These are phyloP conservation scores for Sphenopsis melanotis DNA, from an alignment of 2,797 vertebrate species.

Conservation along the genomic window DNA sequence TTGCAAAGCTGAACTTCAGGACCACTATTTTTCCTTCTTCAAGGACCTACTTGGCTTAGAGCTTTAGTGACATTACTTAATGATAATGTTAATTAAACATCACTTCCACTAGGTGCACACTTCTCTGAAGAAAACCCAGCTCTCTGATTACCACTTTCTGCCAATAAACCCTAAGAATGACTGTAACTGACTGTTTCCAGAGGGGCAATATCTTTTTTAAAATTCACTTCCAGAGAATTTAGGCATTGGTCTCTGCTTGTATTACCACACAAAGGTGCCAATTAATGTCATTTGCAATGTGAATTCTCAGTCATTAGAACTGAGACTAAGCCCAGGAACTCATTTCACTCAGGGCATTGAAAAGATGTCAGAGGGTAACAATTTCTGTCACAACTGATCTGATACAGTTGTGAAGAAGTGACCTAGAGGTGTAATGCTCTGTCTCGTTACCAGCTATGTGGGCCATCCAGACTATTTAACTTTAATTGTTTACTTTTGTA, in stretches of 20 bases:
- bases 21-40: not conserved
- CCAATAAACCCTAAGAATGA: not conserved
- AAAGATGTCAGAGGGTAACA: not conserved
- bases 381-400: conserved; percentile 12
- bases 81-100: not conserved
- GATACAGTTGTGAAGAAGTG: not conserved
- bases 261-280: not conserved
- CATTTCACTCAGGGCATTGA: not conserved
- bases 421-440: not conserved
- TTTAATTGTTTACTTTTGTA: not conserved
- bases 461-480: not conserved
- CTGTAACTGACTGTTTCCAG: not conserved
- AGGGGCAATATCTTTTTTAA: not conserved
- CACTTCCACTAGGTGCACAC: not conserved
- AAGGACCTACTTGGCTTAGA: not conserved
- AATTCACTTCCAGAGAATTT: not conserved
- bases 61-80: not conserved
- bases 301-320: not conserved
- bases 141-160: not conserved
- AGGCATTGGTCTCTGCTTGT: not conserved
- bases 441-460: not conserved
- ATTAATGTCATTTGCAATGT: not conserved
- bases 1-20: not conserved
- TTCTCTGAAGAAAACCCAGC: rapidly evolving
- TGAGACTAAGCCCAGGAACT: not conserved